A percentile compares a stretch with the other conserved stretches of the same genome.
phyloP scores from a whole-genome alignment of 1,140 invertebrate genomes.

The Drusus annulatus region DNA sequence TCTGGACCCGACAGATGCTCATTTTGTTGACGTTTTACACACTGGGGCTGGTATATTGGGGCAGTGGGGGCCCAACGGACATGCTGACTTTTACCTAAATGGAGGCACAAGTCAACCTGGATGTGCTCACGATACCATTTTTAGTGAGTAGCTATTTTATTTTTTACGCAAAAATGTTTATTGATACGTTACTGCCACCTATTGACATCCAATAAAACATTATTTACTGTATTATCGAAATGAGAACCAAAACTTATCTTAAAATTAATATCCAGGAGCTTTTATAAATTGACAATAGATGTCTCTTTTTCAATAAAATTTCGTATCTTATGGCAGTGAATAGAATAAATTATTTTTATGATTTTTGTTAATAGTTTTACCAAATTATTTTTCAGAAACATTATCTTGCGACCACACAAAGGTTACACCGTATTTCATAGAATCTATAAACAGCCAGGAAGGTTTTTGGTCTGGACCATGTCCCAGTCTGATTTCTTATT shows the following conservation, averaged over 20 bases:
- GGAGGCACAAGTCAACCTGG: constrained; percentile 91
- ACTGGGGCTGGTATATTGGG: constrained; percentile 89
- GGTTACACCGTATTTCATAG: constrained; percentile 90
- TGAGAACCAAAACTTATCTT: too few species aligned
- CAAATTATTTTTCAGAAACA: constrained; percentile 76
- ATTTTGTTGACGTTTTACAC: constrained; percentile 91
- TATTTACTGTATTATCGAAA: too few species aligned
- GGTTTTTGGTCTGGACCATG: constrained; percentile 90
- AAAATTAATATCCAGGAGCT: too few species aligned
- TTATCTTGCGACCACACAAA: constrained; percentile 90
- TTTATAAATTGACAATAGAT: too few species aligned
- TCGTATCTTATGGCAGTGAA: too few species aligned
- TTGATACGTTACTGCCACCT: too few species aligned
- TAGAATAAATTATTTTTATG: neutral
- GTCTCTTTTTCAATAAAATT: too few species aligned
- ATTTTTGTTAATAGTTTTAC: too few species aligned
- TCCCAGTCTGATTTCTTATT: constrained; percentile 83
- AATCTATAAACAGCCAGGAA: constrained; percentile 82
- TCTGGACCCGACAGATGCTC: constrained; percentile 86
- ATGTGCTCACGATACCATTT: constrained; percentile 83
- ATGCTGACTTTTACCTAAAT: constrained; percentile 93
- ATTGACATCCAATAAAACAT: too few species aligned
- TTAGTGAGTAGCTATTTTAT: constrained; percentile 74
- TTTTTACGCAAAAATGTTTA: too few species aligned
- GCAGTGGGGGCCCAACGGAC: constrained; percentile 89